Base-by-base conservation (phyloP, 2,888 invertebrate species). In the Pecten maximus region DNA sequence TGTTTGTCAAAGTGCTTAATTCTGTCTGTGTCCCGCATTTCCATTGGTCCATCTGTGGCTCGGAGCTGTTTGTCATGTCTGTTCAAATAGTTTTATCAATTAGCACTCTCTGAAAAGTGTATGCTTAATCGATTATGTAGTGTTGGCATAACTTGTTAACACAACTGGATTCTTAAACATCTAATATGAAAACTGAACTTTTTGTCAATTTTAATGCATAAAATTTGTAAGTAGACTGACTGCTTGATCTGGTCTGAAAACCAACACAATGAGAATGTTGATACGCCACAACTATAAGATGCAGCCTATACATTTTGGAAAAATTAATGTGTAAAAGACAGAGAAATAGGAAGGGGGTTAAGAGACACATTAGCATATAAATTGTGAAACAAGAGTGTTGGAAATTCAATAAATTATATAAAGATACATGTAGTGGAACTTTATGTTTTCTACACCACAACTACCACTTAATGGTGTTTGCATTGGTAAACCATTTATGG, bases 401-500 rank as follows among this genome's bases (percentile, higher is more conserved):
- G 35, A 35, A 74, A 60, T 60, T 60, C 60, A 60, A 74, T 74
- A 15, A 74, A 74, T 35, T 74, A 74, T 28, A 74, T 8, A n/a
- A n/a, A n/a, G n/a, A n/a, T n/a, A n/a, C n/a, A n/a, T n/a, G n/a
- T n/a, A 35, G 28, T 74, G 74, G 28, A 35, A 54, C 54, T 23
- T 16, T 6, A 74, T 74, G 74, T 74, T 74, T 74, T 74, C 60
- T 35, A 44, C 12, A 44, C n/a, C 54, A 19, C 19, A 19, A 54
- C 54, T 35, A 28, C 35, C 74, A 8, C 74, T 54, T 54, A 74
- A 74, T 74, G 74, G 74, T 74, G 74, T 74, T 74, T 74, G 74
- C 74, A 74, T 74, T 74, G 28, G 74, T 74, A 74, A 74, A 74
- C 74, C 74, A 74, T 74, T 74, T 74, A 74, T 74, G 74, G 74